Evolutionary conservation across 2,888 invertebrate species (phyloP), one percentile per base, ranked within the genome.

Genomic region (Apeira syringaria): DNA sequence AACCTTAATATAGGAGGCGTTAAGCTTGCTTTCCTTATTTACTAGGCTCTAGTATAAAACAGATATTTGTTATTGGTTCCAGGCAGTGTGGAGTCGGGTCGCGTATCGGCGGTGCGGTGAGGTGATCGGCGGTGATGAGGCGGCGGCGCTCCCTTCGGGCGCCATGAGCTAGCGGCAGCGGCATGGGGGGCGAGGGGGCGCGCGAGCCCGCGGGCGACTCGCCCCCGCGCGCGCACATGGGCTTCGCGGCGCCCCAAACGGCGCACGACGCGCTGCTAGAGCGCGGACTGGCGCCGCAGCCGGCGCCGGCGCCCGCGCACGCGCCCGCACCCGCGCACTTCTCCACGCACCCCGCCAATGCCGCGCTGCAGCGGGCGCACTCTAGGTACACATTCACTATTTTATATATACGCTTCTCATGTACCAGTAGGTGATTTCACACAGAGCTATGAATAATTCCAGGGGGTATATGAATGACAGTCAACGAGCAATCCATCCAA

Each of bases 311-410:
- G 76, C 72, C 65, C 61, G 20, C 20, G 20, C 20, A 5, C 5
- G 5, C 5, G 3, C 61, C 53, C 60, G 62, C 50, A 37, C 45
- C n/a, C n/a, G n/a, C 20, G 20, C 20, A 5, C 5, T 20, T 7
- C 15, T 62, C 53, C 60, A 62, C 50, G 39, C 45, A 40, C 34
- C 50, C 61, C 48, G 47, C 48, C 53, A 56, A 64, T 56, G 76
- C 71, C 42, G 91, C 91, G 74, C 87, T 93, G 71, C 94, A 94
- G 88, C 92, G 94, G 85, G 93, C 93, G 85, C 94, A 95, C 91
- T 92, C 92, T 85, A 92, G 90, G 90, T 89, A 69, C 13, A 15
- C 15, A n/a, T n/a, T n/a, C n/a, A n/a, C n/a, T n/a, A n/a, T n/a
- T n/a, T n/a, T n/a, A n/a, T n/a, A n/a, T n/a, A n/a, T n/a, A n/a